phyloP scores from a whole-genome alignment of 2,113 vertebrate species.

The Bambusicola thoracicus region DNA sequence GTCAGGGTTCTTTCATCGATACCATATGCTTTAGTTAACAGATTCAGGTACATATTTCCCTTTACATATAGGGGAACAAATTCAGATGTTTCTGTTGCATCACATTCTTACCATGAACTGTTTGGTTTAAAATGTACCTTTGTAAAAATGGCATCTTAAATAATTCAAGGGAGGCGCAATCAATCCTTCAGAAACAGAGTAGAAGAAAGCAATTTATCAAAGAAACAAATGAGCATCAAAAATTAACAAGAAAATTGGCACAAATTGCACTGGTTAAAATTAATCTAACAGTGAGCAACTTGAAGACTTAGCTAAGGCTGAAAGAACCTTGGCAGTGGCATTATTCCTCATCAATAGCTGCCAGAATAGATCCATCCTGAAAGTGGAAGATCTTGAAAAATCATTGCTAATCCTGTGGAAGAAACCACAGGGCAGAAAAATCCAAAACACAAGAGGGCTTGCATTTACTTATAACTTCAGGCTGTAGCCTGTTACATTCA shows the following conservation, averaged over 20 bases:
- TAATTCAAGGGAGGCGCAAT: background rate
- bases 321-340: background rate
- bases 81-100: background rate
- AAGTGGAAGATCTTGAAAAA: background rate
- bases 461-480: background rate
- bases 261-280: background rate
- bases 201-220: background rate
- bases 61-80: background rate
- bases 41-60: background rate
- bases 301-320: background rate
- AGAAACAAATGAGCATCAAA: background rate
- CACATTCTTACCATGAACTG: background rate
- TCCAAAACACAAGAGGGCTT: background rate
- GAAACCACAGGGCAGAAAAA: background rate
- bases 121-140: background rate
- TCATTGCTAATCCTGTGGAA: background rate
- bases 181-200: background rate
- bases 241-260: background rate
- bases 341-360: background rate
- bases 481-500: background rate
- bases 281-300: background rate
- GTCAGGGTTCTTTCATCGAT: background rate
- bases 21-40: background rate
- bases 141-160: background rate
- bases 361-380: background rate